Base-by-base conservation (phyloP, 2,888 invertebrate species). In the Cancer borealis region DNA sequence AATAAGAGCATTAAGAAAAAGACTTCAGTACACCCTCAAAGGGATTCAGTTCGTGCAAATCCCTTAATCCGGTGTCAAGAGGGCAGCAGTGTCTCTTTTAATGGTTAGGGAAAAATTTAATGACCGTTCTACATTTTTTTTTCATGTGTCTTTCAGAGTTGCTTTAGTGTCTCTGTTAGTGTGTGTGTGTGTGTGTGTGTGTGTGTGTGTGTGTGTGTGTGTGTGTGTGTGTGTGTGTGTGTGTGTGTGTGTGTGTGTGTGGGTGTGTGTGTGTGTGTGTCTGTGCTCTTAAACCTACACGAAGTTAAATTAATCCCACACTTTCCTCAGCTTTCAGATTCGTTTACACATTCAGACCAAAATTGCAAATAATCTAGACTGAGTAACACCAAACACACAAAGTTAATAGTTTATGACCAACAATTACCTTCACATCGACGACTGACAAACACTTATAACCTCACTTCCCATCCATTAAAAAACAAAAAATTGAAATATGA, bases 171-270 rank as follows among this genome's bases (percentile, higher is more conserved):
- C 14, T 21, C n/a, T 66, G 66, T 66, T 4, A 17, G 66, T 66
- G 66, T 66, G 66, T 66, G 66, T 66, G n/a, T 73, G n/a, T 73
- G 1, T 66, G 6, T 66, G 6, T 66, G 21, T 21, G 66, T 66
- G 66, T n/a, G 66, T n/a, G 66, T 66, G 73, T n/a, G 73, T n/a
- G 73, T 73, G 73, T 73, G 73, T 73, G 73, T 26, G 73, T 73
- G 73, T 73, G 73, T 26, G 21, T 73, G 73, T 21, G 73, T 73
- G 73, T n/a, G 26, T 73, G 73, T 73, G n/a, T 26, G 73, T 73
- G 73, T 73, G 73, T 73, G 8, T 73, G n/a, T 73, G n/a, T 26
- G 73, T n/a, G 14, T 26, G 14, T n/a, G 14, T n/a, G n/a, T 73
- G 6, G 4, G 3, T 54, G 12, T 0, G 12, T 12, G 12, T 54